These are phyloP conservation scores for Aptenodytes patagonicus DNA, from an alignment of 2,113 vertebrate species.

Conservation along the genomic window DNA sequence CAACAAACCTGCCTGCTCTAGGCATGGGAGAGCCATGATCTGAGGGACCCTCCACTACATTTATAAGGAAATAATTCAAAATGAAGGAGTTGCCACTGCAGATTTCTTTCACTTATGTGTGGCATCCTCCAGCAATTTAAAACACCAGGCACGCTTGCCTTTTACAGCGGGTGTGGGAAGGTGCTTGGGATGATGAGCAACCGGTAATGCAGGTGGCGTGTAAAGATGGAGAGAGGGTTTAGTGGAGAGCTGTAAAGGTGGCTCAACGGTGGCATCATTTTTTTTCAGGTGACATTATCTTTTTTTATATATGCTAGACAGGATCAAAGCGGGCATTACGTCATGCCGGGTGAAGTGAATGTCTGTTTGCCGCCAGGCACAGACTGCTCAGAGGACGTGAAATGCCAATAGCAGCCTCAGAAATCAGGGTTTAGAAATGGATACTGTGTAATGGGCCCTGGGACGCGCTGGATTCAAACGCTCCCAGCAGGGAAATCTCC, in stretches of 20 bases:
- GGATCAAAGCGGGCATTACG: background rate
- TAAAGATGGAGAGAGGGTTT: background rate
- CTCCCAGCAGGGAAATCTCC: background rate
- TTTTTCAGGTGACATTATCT: background rate
- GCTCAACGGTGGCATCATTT: background rate
- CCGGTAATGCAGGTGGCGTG: background rate
- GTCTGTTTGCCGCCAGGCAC: background rate
- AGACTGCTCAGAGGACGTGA: background rate
- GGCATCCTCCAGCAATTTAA: background rate
- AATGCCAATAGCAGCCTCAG: background rate
- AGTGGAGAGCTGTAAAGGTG: background rate
- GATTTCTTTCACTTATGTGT: background rate
- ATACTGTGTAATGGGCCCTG: background rate
- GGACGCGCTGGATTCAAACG: background rate
- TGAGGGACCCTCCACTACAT: accelerated
- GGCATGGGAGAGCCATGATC: background rate
- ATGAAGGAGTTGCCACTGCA: background rate
- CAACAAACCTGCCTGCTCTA: background rate
- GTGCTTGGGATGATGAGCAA: background rate
- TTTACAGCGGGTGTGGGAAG: background rate
- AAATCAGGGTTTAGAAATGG: background rate
- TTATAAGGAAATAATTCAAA: background rate
- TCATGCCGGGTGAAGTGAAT: background rate
- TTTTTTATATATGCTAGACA: background rate
- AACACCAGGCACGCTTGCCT: background rate